phyloP scores from a whole-genome alignment of 2,797 vertebrate species.

The Sebastes oblongus region DNA sequence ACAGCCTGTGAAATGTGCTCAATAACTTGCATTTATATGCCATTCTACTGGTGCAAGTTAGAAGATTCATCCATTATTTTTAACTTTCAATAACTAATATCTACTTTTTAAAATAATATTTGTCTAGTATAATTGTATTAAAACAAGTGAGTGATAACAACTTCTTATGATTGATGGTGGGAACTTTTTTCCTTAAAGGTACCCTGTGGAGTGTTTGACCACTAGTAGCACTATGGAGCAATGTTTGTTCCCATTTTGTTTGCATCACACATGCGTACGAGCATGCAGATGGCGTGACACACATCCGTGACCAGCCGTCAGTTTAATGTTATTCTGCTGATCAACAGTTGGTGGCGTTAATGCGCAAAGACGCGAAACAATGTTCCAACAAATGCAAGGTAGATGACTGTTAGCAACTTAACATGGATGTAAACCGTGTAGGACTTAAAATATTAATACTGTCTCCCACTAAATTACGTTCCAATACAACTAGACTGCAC shows the following conservation, averaged over 20 bases:
- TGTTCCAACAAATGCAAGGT: too few species aligned
- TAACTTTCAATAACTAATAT: neutral
- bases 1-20: neutral
- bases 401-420: neutral
- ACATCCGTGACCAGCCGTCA: too few species aligned
- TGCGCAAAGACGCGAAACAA: neutral
- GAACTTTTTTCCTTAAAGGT: too few species aligned
- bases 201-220: too few species aligned
- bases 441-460: neutral
- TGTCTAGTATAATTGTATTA: neutral
- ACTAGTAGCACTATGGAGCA: too few species aligned
- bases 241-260: too few species aligned
- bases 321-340: neutral
- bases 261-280: too few species aligned
- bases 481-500: too few species aligned
- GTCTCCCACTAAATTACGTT: rapidly evolving
- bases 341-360: neutral
- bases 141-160: neutral
- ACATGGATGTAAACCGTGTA: neutral
- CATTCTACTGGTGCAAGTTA: neutral
- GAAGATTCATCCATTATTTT: neutral
- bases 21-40: neutral
- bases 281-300: too few species aligned
- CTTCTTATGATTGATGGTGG: too few species aligned
- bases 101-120: neutral